Base-by-base conservation (phyloP, 2,797 vertebrate genomes). In the Hippopotamyrus pictus region DNA sequence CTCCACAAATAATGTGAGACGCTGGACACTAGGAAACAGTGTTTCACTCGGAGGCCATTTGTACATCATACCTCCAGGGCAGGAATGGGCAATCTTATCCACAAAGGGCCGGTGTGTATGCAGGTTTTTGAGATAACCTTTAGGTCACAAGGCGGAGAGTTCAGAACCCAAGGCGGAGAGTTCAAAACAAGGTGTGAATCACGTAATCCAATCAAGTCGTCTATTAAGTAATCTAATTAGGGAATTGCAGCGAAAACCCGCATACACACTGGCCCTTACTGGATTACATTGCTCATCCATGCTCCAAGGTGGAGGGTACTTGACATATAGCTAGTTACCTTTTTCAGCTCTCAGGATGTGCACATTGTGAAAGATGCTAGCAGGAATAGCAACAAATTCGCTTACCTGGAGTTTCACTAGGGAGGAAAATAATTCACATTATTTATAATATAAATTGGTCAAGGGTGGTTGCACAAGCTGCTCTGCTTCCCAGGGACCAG, bases 361-460 rank as follows among this genome's bases (percentile, higher is more conserved):
- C 82, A 22, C 82, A 84, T 84, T 14, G 44, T 50, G 44, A 11
- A 84, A n/a, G 19, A 84, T 50, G 44, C 37, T 25, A 83, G 37
- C 12, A 83, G 44, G 19, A 76, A 76, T 76, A 76, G 33, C 69
- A 17, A 76, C 69, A 76, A 41, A 76, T 76, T 41, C 65, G 37
- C 29, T 76, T 19, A 41, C 14, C 5, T 33, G 3, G 17, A 83
- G 79, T 46, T 83, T 50, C 44, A 83, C 46, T 48, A 46, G 19
- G 46, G 79, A 83, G 79, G 19, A 83, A 83, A 46, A 83, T 83
- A 83, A 83, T 50, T 83, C 79, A 83, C 7, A 50, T 83, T 76
- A 76, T 76, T 76, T 76, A 76, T 50, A 83, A 50, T n/a, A 50
- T 46, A 46, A 83, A 83, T n/a, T 50, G 79, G 46, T 50, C 79